Percentiles rank a stretch among this genome's conserved stretches.
phyloP scores from a whole-genome alignment of 37 sponge, comb jelly and placozoan species.

The Cliona cf. orientalis region DNA sequence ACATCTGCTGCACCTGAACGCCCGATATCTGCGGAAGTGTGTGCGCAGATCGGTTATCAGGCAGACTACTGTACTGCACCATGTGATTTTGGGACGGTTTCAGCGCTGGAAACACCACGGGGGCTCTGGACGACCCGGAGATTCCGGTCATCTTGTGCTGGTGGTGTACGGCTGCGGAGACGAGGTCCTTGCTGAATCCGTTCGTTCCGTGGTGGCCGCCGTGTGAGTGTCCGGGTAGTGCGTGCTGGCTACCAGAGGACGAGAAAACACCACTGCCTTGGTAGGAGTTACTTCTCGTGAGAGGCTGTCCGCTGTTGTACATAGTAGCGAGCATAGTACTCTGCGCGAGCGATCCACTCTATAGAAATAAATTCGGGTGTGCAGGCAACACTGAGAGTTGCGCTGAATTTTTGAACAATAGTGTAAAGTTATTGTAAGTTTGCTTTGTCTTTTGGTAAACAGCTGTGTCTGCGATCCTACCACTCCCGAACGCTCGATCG shows the following conservation, averaged over 20 bases:
- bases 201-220: not conserved
- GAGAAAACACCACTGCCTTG: conserved; percentile 44
- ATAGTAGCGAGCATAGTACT: conserved; percentile 78
- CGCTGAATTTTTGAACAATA: no score
- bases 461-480: no score
- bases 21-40: conserved; percentile 56
- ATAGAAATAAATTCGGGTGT: no score
- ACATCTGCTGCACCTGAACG: conserved; percentile 83
- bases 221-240: not conserved
- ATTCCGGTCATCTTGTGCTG: not conserved
- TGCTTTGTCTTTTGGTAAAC: no score
- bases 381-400: no score
- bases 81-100: conserved; percentile 13
- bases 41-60: conserved; percentile 34
- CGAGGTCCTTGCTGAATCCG: not conserved
- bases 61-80: conserved; percentile 36
- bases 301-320: conserved; percentile 73
- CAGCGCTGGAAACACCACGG: conserved; percentile 52
- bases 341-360: no score
- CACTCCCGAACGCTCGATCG: no score
- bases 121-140: not conserved
- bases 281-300: conserved; percentile 73
- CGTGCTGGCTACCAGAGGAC: not conserved
- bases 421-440: no score
- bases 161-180: no score